These are phyloP conservation scores for Steinernema carpocapsae DNA, from an alignment of 2,888 invertebrate species.

Conservation along the genomic window DNA sequence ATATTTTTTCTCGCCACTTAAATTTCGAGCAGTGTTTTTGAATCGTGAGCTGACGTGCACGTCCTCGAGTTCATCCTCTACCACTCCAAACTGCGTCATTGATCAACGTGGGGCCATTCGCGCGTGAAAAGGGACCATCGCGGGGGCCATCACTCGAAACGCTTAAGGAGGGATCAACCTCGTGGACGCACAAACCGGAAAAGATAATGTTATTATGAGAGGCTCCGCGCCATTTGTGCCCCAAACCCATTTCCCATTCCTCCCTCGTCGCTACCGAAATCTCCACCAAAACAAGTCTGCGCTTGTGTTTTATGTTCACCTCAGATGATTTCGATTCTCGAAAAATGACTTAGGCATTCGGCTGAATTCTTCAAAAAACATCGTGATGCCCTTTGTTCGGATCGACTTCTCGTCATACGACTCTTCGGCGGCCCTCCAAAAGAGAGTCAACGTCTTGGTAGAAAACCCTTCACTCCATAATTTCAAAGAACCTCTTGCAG, in stretches of 20 bases:
- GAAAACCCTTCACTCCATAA: too few species aligned
- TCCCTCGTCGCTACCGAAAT: neutral
- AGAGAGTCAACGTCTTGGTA: slow-evolving; percentile 7
- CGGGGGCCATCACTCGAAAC: neutral
- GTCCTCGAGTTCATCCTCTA: neutral
- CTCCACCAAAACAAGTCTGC: slow-evolving; percentile 12
- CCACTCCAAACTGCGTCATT: neutral
- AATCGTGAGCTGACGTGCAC: neutral
- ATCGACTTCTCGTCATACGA: slow-evolving; percentile 15
- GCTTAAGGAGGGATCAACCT: slow-evolving; percentile 26
- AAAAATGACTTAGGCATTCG: too few species aligned
- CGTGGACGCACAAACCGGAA: neutral
- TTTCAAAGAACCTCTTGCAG: neutral
- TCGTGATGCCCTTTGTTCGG: slow-evolving; percentile 8
- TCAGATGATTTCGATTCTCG: neutral
- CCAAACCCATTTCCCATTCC: neutral
- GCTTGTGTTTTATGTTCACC: neutral
- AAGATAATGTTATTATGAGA: slow-evolving; percentile 24
- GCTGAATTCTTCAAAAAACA: too few species aligned
- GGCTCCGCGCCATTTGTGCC: neutral
- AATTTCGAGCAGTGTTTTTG: too few species aligned
- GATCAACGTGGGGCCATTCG: neutral
- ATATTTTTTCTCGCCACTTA: too few species aligned
- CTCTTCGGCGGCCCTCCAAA: slow-evolving; percentile 1
- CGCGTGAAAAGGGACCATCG: slow-evolving; percentile 10